Conservation (phyloP, 1,140 invertebrate species). For the Episyrphus balteatus region DNA sequence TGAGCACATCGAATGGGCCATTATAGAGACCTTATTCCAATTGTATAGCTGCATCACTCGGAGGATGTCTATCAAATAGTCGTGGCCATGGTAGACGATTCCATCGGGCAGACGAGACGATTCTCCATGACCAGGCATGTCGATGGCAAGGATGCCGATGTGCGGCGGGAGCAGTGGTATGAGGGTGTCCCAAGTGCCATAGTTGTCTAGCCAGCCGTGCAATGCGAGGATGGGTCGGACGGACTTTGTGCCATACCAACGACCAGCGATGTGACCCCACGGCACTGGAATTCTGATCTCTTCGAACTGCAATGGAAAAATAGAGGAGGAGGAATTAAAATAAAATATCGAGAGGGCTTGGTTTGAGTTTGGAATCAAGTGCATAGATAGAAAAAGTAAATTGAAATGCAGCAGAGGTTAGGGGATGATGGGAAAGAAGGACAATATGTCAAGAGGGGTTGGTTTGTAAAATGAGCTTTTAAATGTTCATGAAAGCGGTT, state of each 20-base stretch:
- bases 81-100: conserved; percentile 47
- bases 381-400: too few relatives aligned
- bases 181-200: conserved; percentile 58
- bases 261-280: conserved; percentile 55
- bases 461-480: too few relatives aligned
- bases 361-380: too few relatives aligned
- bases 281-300: conserved; percentile 54
- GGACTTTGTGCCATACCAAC: conserved; percentile 53
- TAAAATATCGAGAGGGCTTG: too few relatives aligned
- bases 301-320: conserved; percentile 34
- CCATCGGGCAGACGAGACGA: conserved; percentile 55
- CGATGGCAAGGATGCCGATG: conserved; percentile 52
- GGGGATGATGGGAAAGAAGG: too few relatives aligned
- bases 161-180: conserved; percentile 48
- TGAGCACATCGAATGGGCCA: conserved; percentile 57
- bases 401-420: too few relatives aligned
- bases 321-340: neutral
- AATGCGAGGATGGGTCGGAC: conserved; percentile 53
- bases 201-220: conserved; percentile 70
- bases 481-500: too few relatives aligned
- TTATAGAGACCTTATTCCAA: conserved; percentile 55
- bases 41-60: conserved; percentile 51
- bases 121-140: conserved; percentile 60
- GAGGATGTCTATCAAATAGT: conserved; percentile 45
- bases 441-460: too few relatives aligned